Conservation (phyloP, 2,113 vertebrate genomes). For the Burhinus bistriatus region DNA sequence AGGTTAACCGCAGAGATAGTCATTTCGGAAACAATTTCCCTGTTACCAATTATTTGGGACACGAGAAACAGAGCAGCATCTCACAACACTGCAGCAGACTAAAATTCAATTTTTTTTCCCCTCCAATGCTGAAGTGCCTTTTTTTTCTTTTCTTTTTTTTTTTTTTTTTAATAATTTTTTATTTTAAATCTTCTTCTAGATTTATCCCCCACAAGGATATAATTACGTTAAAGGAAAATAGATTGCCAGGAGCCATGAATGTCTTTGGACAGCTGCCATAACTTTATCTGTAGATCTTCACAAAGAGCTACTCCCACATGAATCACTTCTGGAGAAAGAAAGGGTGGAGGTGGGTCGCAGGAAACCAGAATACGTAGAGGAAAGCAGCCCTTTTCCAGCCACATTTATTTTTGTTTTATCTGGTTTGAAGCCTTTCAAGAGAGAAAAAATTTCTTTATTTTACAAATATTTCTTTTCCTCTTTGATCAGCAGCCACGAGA, state of each 20-base stretch:
- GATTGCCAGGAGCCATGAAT: slow-evolving; percentile 48
- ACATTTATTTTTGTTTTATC: slow-evolving; percentile 20
- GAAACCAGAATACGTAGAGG: not conserved
- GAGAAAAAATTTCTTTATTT: not conserved
- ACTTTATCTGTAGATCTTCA: slow-evolving; percentile 30
- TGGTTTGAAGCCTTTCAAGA: slow-evolving; percentile 1
- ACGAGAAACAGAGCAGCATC: not conserved
- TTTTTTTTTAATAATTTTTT: too few relatives aligned
- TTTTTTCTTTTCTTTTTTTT: not conserved
- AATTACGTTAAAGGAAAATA: slow-evolving; percentile 70
- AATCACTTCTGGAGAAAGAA: not conserved
- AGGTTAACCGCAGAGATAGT: not conserved
- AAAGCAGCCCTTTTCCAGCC: slow-evolving; percentile 21
- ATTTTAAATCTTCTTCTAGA: not conserved
- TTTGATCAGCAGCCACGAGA: not conserved
- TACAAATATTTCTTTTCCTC: not conserved
- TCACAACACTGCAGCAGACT: not conserved
- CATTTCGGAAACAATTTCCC: slow-evolving; percentile 50
- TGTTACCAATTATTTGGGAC: slow-evolving; percentile 3
- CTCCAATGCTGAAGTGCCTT: not conserved
- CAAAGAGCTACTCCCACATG: not conserved
- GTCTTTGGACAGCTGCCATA: slow-evolving; percentile 41
- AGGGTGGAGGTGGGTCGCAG: not conserved
- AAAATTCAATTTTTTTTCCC: not conserved
- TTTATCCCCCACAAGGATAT: slow-evolving; percentile 64